Evolutionary conservation across 2,888 invertebrate genomes (phyloP).

Genomic region (Lycaena phlaeas): DNA sequence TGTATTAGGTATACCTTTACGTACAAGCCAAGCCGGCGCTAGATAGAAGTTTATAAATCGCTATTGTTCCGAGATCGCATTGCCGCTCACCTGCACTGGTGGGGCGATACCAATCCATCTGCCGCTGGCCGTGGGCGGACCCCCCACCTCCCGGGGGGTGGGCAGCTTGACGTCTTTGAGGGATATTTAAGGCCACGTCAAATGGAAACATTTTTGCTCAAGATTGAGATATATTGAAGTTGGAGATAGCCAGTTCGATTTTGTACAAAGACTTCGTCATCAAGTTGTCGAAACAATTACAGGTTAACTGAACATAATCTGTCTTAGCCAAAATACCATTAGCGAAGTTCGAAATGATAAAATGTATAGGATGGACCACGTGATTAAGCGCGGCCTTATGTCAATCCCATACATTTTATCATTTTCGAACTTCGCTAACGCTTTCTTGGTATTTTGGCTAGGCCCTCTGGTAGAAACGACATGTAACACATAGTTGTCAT

Average conservation of each 20-base stretch:
- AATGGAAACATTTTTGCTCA: conserved; percentile 6
- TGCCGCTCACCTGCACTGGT: conserved; percentile 58
- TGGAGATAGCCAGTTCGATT: neutral
- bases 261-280: too few relatives aligned
- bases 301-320: too few relatives aligned
- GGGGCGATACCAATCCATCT: conserved; percentile 66
- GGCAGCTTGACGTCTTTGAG: conserved; percentile 45
- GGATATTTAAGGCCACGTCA: conserved; percentile 37
- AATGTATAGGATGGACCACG: too few relatives aligned
- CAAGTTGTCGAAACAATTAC: too few relatives aligned
- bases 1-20: conserved; percentile 2
- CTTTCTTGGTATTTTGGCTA: too few relatives aligned
- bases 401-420: too few relatives aligned
- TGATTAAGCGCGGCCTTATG: too few relatives aligned
- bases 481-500: too few relatives aligned
- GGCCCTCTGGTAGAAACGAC: too few relatives aligned
- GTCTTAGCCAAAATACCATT: too few relatives aligned
- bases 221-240: neutral
- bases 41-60: conserved; percentile 49
- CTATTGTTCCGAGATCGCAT: conserved; percentile 51
- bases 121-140: conserved; percentile 26
- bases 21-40: conserved; percentile 13
- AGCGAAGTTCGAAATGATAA: too few relatives aligned
- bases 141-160: conserved; percentile 16
- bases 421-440: too few relatives aligned